Percentiles rank a stretch among this genome's conserved stretches.
These are phyloP conservation scores for Microcebus murinus DNA, from an alignment of 2,113 vertebrate species.

Conservation along the genomic window DNA sequence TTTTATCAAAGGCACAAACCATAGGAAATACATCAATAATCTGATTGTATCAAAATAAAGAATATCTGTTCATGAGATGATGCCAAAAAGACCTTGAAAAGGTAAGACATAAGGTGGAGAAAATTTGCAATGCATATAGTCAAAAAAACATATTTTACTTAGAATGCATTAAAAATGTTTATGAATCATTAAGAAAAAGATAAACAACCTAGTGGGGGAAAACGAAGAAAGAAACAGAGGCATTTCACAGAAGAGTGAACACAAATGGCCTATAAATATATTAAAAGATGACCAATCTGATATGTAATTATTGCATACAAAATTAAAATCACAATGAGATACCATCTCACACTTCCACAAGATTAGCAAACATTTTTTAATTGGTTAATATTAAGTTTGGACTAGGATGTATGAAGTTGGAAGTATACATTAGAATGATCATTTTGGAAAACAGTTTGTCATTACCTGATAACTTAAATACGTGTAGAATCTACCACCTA, in stretches of 20 bases:
- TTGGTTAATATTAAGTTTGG: background rate
- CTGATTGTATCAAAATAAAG: background rate
- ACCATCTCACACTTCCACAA: background rate
- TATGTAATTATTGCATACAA: background rate
- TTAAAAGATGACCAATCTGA: background rate
- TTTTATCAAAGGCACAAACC: background rate
- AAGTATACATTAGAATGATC: background rate
- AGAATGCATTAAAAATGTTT: background rate
- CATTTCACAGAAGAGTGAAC: background rate
- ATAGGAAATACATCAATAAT: background rate
- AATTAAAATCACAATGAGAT: background rate
- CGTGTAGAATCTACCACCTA: background rate
- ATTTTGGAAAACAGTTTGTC: background rate
- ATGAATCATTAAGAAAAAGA: background rate
- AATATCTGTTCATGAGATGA: background rate
- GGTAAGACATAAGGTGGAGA: background rate
- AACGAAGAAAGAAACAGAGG: background rate
- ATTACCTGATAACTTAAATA: background rate
- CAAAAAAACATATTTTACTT: background rate
- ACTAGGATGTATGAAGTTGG: background rate
- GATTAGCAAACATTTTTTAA: background rate
- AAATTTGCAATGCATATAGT: background rate
- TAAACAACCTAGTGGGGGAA: background rate
- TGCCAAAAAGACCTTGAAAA: background rate
- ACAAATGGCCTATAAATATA: background rate